phyloP scores from a whole-genome alignment of 1,140 invertebrate genomes.

The Calliphora vicina region DNA sequence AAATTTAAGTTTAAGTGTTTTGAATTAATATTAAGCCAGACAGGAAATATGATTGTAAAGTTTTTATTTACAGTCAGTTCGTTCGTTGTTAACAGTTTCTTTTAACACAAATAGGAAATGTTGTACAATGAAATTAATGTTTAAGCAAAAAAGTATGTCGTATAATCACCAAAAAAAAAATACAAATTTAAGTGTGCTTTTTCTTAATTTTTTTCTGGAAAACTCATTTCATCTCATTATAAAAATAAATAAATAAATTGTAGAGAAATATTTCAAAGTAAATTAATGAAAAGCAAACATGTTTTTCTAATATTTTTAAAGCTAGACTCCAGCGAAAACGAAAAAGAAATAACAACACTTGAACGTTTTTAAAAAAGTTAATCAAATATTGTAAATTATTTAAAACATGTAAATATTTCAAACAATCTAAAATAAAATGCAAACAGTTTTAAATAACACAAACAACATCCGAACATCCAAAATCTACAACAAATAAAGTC shows the following conservation, averaged over 20 bases:
- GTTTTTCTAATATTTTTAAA: constrained; percentile 17
- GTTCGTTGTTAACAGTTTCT: neutral
- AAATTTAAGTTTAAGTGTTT: neutral
- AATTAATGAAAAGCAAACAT: neutral
- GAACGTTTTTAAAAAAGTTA: constrained; percentile 31
- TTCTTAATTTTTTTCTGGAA: constrained; percentile 32
- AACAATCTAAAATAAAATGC: constrained; percentile 17
- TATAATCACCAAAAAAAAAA: neutral
- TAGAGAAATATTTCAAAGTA: neutral
- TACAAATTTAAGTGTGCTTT: constrained; percentile 9
- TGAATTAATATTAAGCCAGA: neutral
- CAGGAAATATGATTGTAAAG: neutral
- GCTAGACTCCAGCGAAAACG: constrained; percentile 21
- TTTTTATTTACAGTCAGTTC: neutral
- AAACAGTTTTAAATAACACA: constrained; percentile 22
- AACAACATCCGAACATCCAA: neutral
- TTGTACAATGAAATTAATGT: neutral
- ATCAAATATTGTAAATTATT: constrained; percentile 23
- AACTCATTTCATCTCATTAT: constrained; percentile 4
- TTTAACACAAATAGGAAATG: neutral
- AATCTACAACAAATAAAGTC: neutral
- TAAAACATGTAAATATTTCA: constrained; percentile 23
- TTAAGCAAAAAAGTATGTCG: neutral
- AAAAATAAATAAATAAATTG: neutral
- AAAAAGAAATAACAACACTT: constrained; percentile 20